phyloP scores from a whole-genome alignment of 2,888 invertebrate genomes.

The Sipunculus nudus region DNA sequence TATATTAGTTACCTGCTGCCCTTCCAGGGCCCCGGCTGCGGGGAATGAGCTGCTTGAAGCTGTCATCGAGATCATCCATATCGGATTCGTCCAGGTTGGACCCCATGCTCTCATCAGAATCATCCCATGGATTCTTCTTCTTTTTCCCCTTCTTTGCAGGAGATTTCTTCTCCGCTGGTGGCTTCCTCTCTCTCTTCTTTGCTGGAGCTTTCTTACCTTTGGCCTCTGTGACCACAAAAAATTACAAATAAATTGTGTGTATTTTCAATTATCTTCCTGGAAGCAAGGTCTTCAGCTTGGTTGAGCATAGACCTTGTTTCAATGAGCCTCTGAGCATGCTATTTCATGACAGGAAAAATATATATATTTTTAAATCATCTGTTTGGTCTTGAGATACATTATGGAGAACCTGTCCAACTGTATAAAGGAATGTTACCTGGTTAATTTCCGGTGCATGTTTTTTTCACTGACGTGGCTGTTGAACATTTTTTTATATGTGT shows the following conservation, averaged over 20 bases:
- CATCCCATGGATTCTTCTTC: conserved; percentile 62
- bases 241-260: no score
- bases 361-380: no score
- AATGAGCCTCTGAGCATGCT: no score
- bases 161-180: conserved; percentile 3
- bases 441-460: no score
- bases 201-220: conserved; percentile 12
- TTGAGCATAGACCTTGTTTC: no score
- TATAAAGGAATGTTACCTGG: no score
- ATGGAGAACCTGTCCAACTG: no score
- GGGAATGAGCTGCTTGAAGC: conserved; percentile 1
- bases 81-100: conserved; percentile 32
- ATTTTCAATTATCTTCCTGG: neutral
- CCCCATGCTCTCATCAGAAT: conserved; percentile 42
- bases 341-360: no score
- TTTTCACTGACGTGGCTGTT: no score
- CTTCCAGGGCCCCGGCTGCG: conserved; percentile 14
- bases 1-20: conserved; percentile 16
- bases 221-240: no score
- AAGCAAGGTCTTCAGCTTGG: neutral
- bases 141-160: conserved; percentile 52
- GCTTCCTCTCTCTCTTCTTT: conserved; percentile 2
- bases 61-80: conserved; percentile 4
- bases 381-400: no score
- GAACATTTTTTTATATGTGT: no score